Evolutionary conservation across 2,888 invertebrate species (phyloP).

Genomic region (Copidosoma aretas): DNA sequence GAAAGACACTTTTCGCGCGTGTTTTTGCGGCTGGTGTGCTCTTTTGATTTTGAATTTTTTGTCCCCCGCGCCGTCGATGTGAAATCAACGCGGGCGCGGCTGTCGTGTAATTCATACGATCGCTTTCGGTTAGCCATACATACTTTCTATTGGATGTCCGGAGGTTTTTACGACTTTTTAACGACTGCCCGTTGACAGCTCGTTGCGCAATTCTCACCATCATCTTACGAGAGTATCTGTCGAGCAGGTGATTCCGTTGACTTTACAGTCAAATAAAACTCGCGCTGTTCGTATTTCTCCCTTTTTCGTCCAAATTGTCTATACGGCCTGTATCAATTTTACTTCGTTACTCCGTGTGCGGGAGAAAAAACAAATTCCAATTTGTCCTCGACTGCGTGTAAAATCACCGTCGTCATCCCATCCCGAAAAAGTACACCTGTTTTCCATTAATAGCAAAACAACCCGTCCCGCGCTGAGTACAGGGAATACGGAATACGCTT

Average conservation of each 20-base stretch:
- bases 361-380: too few species aligned
- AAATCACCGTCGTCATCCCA: slow-evolving; percentile 9
- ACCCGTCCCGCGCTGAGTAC: background rate
- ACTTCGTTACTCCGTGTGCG: too few species aligned
- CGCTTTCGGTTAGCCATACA: background rate
- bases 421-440: background rate
- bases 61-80: background rate
- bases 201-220: slow-evolving; percentile 13
- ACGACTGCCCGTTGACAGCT: slow-evolving; percentile 7
- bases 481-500: background rate
- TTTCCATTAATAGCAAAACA: background rate
- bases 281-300: background rate
- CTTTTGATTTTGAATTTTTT: background rate
- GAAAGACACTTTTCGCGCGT: slow-evolving; percentile 1
- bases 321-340: too few species aligned
- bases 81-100: background rate
- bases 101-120: background rate
- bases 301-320: too few species aligned
- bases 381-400: too few species aligned
- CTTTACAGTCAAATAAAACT: background rate
- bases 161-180: slow-evolving; percentile 2
- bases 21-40: background rate
- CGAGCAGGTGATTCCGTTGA: slow-evolving; percentile 12
- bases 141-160: background rate
- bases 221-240: background rate